These are phyloP conservation scores for Cochlearius cochlearius DNA, from an alignment of 2,113 vertebrate genomes.

Conservation along the genomic window DNA sequence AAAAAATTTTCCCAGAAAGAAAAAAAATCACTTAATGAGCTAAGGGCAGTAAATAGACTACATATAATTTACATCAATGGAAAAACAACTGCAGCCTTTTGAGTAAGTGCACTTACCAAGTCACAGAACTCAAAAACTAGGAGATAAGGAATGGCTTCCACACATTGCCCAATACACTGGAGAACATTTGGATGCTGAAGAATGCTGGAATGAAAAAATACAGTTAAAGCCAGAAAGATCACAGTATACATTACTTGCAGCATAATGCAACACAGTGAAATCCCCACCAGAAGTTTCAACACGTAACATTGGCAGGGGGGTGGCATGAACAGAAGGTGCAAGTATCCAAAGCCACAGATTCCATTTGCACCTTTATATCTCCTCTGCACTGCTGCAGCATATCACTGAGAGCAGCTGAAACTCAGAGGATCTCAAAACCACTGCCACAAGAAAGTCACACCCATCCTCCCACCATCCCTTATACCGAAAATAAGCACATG, in stretches of 20 bases:
- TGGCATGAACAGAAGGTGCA: background rate
- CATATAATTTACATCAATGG: background rate
- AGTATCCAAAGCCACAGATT: background rate
- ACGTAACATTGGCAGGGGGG: rapidly evolving
- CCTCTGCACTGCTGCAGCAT: background rate
- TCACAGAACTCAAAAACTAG: conserved; percentile 96
- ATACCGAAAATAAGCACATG: background rate
- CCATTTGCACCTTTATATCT: background rate
- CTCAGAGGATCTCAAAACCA: background rate
- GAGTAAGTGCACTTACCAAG: conserved; percentile 81
- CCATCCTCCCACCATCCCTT: background rate
- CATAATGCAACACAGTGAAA: background rate
- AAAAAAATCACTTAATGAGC: background rate
- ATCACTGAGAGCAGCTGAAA: background rate
- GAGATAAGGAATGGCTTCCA: conserved; percentile 93
- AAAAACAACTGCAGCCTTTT: background rate
- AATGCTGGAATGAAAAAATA: conserved; percentile 52
- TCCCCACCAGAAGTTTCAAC: background rate
- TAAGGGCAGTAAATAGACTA: background rate
- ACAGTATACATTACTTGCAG: background rate
- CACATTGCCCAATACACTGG: conserved; percentile 91
- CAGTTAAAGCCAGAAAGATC: background rate
- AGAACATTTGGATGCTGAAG: conserved; percentile 94
- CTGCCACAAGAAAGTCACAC: background rate
- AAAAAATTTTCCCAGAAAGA: background rate